Evolutionary conservation across 2,113 vertebrate species (phyloP).

Genomic region (Rhombomys opimus): DNA sequence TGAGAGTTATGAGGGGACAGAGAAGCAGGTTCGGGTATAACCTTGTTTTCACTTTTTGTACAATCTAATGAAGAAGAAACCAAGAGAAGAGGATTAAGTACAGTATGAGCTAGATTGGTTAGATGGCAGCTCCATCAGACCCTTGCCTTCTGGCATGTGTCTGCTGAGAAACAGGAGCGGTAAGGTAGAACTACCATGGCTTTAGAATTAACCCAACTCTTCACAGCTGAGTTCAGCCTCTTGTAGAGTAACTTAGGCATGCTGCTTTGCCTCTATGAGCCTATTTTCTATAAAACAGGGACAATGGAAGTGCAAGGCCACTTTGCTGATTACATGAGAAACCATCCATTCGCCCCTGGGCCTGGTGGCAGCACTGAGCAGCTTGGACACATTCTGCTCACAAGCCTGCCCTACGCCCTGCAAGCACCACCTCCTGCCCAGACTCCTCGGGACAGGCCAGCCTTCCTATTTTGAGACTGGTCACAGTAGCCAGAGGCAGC

Average conservation of each 20-base stretch:
- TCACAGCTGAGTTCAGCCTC: background rate
- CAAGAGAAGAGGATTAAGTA: background rate
- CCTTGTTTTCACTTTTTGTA: slow-evolving; percentile 24
- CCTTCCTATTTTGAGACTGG: background rate
- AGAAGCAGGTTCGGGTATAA: background rate
- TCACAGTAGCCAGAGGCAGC: background rate
- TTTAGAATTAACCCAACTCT: background rate
- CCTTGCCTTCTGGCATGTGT: background rate
- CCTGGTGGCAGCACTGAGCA: background rate
- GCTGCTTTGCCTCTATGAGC: background rate
- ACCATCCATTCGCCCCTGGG: background rate
- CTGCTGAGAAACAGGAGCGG: background rate
- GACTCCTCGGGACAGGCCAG: background rate
- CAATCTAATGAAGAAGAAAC: background rate
- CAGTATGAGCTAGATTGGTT: background rate
- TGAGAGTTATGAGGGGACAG: background rate
- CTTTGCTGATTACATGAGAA: background rate
- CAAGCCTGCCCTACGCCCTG: background rate
- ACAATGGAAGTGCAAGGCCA: background rate
- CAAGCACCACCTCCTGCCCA: background rate
- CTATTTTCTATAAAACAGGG: background rate
- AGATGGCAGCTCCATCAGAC: background rate
- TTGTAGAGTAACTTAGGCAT: background rate
- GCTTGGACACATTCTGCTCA: background rate
- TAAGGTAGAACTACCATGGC: background rate